phyloP scores from a whole-genome alignment of 2,888 invertebrate species.

The Imbricaverruca yamaguchii region DNA sequence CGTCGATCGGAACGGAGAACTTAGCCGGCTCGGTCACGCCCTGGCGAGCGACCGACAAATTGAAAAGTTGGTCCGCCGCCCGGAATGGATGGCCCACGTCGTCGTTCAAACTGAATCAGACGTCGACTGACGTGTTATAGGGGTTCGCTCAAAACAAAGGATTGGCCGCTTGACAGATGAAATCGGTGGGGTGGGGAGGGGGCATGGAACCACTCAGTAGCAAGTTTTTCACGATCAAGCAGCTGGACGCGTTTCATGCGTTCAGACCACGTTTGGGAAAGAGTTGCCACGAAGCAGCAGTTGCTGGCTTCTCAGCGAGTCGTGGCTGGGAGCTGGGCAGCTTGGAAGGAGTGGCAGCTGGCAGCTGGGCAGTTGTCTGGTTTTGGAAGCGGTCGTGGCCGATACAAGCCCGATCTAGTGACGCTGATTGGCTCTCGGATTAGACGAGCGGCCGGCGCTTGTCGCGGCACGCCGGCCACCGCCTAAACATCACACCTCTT shows the following conservation, averaged over 20 bases:
- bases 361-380: background rate
- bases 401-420: background rate
- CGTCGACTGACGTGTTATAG: background rate
- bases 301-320: no score
- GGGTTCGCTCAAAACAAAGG: background rate
- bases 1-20: constrained; percentile 10
- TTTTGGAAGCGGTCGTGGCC: background rate
- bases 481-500: background rate
- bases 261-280: no score
- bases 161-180: background rate
- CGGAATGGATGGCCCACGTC: background rate
- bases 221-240: no score
- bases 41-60: background rate
- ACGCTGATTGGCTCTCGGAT: background rate
- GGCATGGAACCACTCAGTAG: no score
- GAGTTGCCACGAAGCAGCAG: no score
- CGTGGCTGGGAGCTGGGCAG: no score
- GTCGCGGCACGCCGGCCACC: background rate
- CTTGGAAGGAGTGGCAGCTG: no score
- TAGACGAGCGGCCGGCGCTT: background rate
- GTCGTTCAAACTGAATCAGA: background rate
- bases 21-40: constrained; percentile 1
- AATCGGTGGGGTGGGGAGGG: background rate
- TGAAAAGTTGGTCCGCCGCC: constrained; percentile 13
- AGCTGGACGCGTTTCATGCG: no score